These are phyloP conservation scores for Eristalis arbustorum DNA, from an alignment of 2,888 invertebrate genomes.

Conservation along the genomic window DNA sequence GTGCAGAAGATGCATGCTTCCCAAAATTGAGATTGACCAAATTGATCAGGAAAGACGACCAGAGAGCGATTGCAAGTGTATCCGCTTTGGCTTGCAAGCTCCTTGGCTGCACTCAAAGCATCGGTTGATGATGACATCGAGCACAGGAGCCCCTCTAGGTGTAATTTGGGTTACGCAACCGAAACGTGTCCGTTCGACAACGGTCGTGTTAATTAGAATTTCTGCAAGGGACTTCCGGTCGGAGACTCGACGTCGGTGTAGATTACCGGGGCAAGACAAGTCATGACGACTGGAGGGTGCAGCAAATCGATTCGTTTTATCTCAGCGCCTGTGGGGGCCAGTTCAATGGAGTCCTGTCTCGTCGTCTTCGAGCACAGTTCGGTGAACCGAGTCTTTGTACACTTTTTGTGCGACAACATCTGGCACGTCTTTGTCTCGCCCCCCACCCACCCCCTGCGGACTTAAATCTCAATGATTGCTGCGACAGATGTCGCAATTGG, in stretches of 20 bases:
- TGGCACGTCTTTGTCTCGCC: not conserved
- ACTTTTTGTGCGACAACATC: not conserved
- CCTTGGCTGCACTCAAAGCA: constrained; percentile 2
- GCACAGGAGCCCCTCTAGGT: not conserved
- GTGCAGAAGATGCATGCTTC: constrained; percentile 30
- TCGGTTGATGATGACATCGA: no score
- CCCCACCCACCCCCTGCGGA: not conserved
- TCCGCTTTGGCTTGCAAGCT: constrained; percentile 32
- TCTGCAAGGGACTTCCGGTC: not conserved
- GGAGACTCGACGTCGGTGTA: no score
- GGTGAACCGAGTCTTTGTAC: not conserved
- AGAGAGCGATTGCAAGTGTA: constrained; percentile 34
- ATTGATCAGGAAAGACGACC: constrained; percentile 21
- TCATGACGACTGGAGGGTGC: no score
- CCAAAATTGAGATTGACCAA: constrained; percentile 59
- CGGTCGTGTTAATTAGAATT: not conserved
- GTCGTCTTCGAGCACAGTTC: no score
- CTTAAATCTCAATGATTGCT: not conserved
- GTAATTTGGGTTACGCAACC: not conserved
- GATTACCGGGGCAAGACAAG: no score
- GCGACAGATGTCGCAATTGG: not conserved
- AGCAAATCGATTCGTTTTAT: no score
- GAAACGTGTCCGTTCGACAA: not conserved
- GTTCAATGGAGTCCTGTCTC: no score
- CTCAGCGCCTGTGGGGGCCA: no score